These are phyloP conservation scores for Triplophysa tibetana DNA, from an alignment of 2,113 vertebrate genomes.

Conservation along the genomic window DNA sequence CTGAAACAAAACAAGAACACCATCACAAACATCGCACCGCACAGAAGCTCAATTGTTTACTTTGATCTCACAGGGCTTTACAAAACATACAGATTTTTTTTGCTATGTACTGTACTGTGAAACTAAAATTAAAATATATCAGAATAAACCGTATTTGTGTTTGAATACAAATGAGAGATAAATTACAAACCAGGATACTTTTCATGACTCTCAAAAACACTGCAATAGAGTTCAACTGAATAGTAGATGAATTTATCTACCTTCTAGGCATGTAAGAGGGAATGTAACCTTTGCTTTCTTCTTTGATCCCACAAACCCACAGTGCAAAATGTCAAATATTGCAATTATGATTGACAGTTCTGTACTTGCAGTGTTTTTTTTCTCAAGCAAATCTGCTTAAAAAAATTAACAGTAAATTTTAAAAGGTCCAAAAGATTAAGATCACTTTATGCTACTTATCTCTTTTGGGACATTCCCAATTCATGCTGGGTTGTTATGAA, in stretches of 20 bases:
- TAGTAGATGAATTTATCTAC: neutral
- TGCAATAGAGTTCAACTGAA: neutral
- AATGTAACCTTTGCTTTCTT: neutral
- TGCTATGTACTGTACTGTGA: slow-evolving; percentile 2
- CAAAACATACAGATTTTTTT: neutral
- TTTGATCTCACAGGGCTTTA: slow-evolving; percentile 26
- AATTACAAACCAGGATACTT: neutral
- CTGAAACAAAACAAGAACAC: slow-evolving; percentile 11
- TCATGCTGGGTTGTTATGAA: too few relatives aligned
- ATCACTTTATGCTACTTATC: too few relatives aligned
- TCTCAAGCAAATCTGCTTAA: neutral
- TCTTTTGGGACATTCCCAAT: too few relatives aligned
- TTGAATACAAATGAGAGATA: neutral
- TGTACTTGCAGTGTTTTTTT: neutral
- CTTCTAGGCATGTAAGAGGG: neutral
- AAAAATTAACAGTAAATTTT: too few relatives aligned
- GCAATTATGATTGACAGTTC: neutral
- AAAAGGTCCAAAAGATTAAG: too few relatives aligned
- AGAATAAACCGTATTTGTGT: neutral
- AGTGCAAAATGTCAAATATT: neutral
- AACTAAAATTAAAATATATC: slow-evolving; percentile 5
- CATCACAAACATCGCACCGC: slow-evolving; percentile 20
- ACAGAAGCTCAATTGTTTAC: slow-evolving; percentile 34
- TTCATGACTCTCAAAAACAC: slow-evolving; percentile 2
- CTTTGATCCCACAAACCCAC: neutral